These are phyloP conservation scores for Drosophila busckii DNA, from an alignment of 1,140 invertebrate species.

Conservation along the genomic window DNA sequence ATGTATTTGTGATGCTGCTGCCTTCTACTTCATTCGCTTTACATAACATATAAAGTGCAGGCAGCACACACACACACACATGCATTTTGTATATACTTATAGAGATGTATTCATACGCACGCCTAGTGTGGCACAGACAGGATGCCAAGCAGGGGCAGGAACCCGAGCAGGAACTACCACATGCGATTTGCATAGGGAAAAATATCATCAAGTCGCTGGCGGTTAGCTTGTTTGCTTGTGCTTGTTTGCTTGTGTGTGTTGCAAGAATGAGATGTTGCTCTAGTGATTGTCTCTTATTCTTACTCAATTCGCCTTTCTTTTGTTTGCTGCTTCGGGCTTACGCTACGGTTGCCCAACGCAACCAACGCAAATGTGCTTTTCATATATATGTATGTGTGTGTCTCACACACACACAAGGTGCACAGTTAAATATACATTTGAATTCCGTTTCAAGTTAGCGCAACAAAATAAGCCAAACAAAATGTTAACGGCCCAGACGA, in stretches of 20 bases:
- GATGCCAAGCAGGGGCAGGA: slow-evolving; percentile 15
- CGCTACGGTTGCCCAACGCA: slow-evolving; percentile 11
- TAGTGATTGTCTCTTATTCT: slow-evolving; percentile 59
- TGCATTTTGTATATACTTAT: slow-evolving; percentile 19
- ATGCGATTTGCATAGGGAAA: slow-evolving; percentile 66
- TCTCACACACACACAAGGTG: slow-evolving; percentile 6
- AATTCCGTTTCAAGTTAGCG: slow-evolving; percentile 71
- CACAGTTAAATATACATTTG: slow-evolving; percentile 64
- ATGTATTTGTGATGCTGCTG: slow-evolving; percentile 24
- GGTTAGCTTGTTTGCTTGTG: slow-evolving; percentile 15
- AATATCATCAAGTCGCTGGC: slow-evolving; percentile 43
- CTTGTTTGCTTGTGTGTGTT: slow-evolving; percentile 2
- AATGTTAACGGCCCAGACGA: slow-evolving; percentile 12
- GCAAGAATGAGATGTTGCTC: slow-evolving; percentile 61
- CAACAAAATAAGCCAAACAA: slow-evolving; percentile 54
- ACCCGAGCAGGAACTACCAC: slow-evolving; percentile 33
- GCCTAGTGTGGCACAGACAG: slow-evolving; percentile 31
- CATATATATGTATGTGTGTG: not conserved
- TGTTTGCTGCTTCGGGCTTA: slow-evolving; percentile 30
- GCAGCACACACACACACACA: not conserved
- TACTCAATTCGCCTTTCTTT: slow-evolving; percentile 54
- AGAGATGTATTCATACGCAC: slow-evolving; percentile 64
- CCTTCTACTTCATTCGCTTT: slow-evolving; percentile 42
- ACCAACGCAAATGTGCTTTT: slow-evolving; percentile 31
- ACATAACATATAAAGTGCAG: slow-evolving; percentile 15